Percentiles rank a stretch among this genome's conserved stretches.
phyloP scores from a whole-genome alignment of 92 coral and sea anemone genomes.

The Zoanthus solanderi region DNA sequence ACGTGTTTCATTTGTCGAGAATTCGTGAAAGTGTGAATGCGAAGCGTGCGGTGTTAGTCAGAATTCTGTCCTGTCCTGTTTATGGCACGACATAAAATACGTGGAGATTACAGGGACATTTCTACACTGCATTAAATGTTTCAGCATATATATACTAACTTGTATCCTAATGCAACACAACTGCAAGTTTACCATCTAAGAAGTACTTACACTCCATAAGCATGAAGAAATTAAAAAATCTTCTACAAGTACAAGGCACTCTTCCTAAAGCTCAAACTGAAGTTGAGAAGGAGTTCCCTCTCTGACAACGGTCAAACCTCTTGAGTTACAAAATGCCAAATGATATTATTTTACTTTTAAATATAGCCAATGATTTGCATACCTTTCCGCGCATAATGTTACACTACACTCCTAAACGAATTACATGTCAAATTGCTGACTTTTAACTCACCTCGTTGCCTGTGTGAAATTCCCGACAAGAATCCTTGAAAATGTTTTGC shows the following conservation, averaged over 20 bases:
- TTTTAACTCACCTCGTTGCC: conserved; percentile 32
- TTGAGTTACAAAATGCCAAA: conserved; percentile 53
- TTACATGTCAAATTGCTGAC: conserved; percentile 25
- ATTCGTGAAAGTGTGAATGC: not conserved
- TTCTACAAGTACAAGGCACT: not conserved
- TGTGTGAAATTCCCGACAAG: conserved; percentile 30
- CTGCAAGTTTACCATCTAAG: conserved; percentile 1
- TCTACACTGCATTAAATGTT: conserved; percentile 14
- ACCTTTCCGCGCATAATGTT: conserved; percentile 41
- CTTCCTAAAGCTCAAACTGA: conserved; percentile 17
- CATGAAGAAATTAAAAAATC: not conserved
- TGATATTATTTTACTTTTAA: conserved; percentile 49
- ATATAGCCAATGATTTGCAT: conserved; percentile 54
- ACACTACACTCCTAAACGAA: conserved; percentile 23
- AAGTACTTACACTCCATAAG: not conserved
- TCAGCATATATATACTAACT: conserved; percentile 10
- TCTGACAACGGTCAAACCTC: conserved; percentile 48
- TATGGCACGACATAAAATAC: conserved; percentile 26
- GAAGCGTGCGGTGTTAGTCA: not conserved
- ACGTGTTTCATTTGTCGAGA: not conserved
- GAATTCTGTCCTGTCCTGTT: conserved; percentile 38
- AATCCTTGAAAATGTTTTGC: conserved; percentile 1
- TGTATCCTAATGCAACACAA: not conserved
- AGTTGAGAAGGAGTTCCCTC: conserved; percentile 34
- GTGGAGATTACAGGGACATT: conserved; percentile 20